Evolutionary conservation across 2,888 invertebrate genomes (phyloP), one percentile per base, ranked within the genome.

Genomic region (Melipona bicolor): DNA sequence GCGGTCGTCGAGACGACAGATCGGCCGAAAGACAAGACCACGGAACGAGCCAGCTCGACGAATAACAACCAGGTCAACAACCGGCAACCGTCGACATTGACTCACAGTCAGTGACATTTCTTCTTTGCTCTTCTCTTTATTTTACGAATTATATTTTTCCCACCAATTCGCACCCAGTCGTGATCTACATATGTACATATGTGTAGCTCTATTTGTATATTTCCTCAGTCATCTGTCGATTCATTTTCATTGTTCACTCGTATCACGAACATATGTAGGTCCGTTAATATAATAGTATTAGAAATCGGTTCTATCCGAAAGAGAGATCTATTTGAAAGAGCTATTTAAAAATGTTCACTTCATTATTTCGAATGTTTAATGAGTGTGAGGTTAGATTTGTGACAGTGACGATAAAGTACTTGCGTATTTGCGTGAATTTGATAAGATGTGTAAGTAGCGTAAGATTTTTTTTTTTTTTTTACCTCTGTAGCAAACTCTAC

Each of bases 1-100:
- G 56, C 61, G 49, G 52, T 65, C 75, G 52, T 65, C 75, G 85
- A 84, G 75, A 71, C 88, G 79, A 86, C 80, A 85, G 92, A 92
- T 91, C 89, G 88, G 69, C 49, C 87, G 70, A 88, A 90, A 87
- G 91, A 89, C 90, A 92, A 90, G 88, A 78, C 52, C 21, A 15
- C 86, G 73, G 89, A 81, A 72, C 84, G 88, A 69, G 77, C 84
- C 77, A 88, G 84, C 74, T 77, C 88, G 73, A 87, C 88, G 87
- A 91, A 88, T 87, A 93, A 89, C 87, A 91, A 91, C 81, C 89
- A 91, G 73, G 80, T 79, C 54, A 56, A 32, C 54, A 56, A 32
- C 77, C 79, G 59, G 71, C 87, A 84, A 17, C 24, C 75, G 2
- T 43, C 86, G 43, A 3, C 70, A 6, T 36, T 72, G 32, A 70